phyloP scores from a whole-genome alignment of 2,113 vertebrate genomes.

The Microcebus lehilahytsara region DNA sequence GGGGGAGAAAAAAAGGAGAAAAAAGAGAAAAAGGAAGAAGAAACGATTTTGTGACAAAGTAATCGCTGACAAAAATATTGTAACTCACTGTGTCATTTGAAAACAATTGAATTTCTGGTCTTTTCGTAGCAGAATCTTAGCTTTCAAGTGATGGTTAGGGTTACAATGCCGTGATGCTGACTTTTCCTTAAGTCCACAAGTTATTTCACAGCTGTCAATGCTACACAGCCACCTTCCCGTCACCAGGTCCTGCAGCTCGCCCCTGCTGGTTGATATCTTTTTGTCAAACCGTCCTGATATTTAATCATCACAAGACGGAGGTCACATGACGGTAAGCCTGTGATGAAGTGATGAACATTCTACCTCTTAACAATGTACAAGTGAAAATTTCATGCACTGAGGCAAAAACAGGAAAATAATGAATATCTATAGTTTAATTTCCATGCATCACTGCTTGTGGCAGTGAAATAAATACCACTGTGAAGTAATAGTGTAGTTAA shows the following conservation, averaged over 20 bases:
- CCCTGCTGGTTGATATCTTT: constrained; percentile 44
- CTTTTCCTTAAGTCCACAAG: constrained; percentile 47
- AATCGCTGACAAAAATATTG: constrained; percentile 68
- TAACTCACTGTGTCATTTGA: constrained; percentile 54
- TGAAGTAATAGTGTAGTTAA: constrained; percentile 50
- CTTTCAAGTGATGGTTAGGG: constrained; percentile 51
- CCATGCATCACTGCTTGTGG: constrained; percentile 48
- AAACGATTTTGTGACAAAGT: constrained; percentile 67
- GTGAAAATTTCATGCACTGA: constrained; percentile 46
- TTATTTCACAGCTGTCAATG: constrained; percentile 40
- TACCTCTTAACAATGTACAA: constrained; percentile 32
- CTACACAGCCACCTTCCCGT: background rate
- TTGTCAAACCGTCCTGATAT: background rate
- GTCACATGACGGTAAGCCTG: background rate
- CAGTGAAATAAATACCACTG: constrained; percentile 56
- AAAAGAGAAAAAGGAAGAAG: background rate
- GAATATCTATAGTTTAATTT: constrained; percentile 63
- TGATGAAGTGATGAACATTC: constrained; percentile 37
- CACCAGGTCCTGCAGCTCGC: background rate
- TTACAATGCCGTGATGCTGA: constrained; percentile 7
- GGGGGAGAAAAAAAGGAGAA: background rate
- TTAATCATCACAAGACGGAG: constrained; percentile 23
- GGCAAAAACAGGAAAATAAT: constrained; percentile 61
- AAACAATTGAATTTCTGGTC: constrained; percentile 65
- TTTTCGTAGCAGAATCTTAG: background rate